Base-by-base conservation (phyloP, 2,888 invertebrate genomes). In the Cataglyphis livida region DNA sequence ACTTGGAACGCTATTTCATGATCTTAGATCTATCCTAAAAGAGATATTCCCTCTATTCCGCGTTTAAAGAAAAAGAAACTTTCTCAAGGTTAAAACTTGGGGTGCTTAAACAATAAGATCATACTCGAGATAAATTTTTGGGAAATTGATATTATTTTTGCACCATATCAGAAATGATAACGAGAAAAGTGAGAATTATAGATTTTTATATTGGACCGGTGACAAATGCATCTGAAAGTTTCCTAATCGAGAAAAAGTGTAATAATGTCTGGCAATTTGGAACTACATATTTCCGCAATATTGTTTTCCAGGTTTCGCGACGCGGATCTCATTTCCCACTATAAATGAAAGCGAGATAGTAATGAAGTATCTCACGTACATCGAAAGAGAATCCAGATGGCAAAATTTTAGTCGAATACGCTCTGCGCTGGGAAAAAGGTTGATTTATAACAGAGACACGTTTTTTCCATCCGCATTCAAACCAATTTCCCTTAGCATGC, bases 1-100 rank as follows among this genome's bases (percentile, higher is more conserved):
- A 71, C 61, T 41, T 68, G 68, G 41, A 35, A 62, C 54, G 61
- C 79, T 79, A 78, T 68, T 82, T 70, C 61, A 54, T 61, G 51
- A 79, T 54, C 68, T 66, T 18, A 54, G 32, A 38, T 10, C 57
- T 2, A 51, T 81, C 18, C 76, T 44, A 44, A 3, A 51, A 32
- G 32, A 70, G 32, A 70, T 41, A 54, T 51, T 51, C n/a, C n/a
- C 5, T n/a, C 15, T 21, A 54, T 41, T 41, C 12, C 25, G 15
- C 15, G 10, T 57, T 66, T 41, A 54, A 41, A 76, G 18, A n/a
- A 25, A 65, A 41, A 54, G 9, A 28, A 3, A 65, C 7, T 54
- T 4, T 64, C 15, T 25, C 21, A 51, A 62, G 18, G 32, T 38
- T 54, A 28, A 76, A 38, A 38, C 25, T 18, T 25, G 7, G 4